Conservation (phyloP, 2,113 vertebrate genomes). For the Petroica traversi region DNA sequence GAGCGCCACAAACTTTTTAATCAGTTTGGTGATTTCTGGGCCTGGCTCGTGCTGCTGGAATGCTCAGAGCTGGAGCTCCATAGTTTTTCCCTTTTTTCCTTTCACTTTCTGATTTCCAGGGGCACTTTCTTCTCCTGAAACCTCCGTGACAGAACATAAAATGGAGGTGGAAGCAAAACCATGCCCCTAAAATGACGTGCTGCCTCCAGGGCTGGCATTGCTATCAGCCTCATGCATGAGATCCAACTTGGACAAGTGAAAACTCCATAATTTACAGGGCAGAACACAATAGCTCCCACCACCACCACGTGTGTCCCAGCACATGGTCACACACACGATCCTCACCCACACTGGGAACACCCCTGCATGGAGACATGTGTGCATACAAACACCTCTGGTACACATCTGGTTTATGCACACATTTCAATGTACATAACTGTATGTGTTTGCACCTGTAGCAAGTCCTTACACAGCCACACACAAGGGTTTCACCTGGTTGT, state of each 20-base stretch:
- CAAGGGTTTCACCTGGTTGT: accelerated
- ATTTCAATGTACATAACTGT: neutral
- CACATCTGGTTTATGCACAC: accelerated
- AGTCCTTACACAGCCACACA: accelerated
- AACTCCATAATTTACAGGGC: neutral
- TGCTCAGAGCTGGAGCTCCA: neutral
- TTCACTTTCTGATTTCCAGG: neutral
- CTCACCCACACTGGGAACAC: accelerated
- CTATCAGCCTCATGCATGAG: accelerated
- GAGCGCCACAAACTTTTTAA: neutral
- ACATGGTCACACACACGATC: accelerated
- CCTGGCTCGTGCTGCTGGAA: neutral
- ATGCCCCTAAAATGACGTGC: accelerated
- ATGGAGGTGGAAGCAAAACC: neutral
- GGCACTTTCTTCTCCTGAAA: neutral
- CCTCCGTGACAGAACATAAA: neutral
- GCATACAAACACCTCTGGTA: accelerated
- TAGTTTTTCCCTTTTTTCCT: neutral
- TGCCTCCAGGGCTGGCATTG: neutral
- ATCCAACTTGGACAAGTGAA: neutral
- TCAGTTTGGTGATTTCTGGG: neutral
- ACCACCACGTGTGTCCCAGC: accelerated
- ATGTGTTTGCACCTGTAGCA: neutral
- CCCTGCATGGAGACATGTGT: accelerated
- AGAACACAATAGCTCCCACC: accelerated